Evolutionary conservation across 1,140 invertebrate genomes (phyloP).

Genomic region (Penaeus vannamei): DNA sequence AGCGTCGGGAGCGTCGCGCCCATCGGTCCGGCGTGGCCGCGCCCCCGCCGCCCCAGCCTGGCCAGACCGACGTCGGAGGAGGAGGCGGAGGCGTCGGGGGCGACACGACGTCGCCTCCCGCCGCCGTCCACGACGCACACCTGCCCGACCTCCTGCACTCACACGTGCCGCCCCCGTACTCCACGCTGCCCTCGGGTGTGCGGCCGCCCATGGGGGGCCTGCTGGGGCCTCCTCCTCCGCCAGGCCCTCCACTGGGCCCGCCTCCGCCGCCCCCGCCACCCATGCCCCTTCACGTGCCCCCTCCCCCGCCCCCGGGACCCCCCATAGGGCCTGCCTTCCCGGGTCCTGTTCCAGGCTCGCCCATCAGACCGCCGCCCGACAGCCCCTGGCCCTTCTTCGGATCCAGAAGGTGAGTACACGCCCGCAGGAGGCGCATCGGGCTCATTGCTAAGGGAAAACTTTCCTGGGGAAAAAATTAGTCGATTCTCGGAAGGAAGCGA

Average conservation of each 20-base stretch:
- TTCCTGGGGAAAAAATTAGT: too few relatives aligned
- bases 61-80: constrained; percentile 57
- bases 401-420: constrained; percentile 54
- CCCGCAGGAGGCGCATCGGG: too few relatives aligned
- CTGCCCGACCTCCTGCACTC: constrained; percentile 75
- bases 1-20: constrained; percentile 59
- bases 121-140: constrained; percentile 66
- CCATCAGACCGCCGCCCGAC: constrained; percentile 47
- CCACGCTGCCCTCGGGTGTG: constrained; percentile 70
- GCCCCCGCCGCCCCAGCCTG: constrained; percentile 40
- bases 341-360: constrained; percentile 50
- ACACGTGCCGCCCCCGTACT: constrained; percentile 74
- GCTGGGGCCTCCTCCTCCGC: constrained; percentile 57
- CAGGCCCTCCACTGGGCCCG: not conserved
- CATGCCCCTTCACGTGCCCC: constrained; percentile 47
- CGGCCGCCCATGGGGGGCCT: constrained; percentile 45
- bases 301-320: constrained; percentile 45
- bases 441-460: too few relatives aligned
- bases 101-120: constrained; percentile 29
- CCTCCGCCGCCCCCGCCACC: constrained; percentile 56
- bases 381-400: constrained; percentile 60
- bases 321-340: constrained; percentile 43
- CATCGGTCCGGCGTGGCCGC: constrained; percentile 37
- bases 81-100: not conserved
- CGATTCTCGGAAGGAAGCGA: too few relatives aligned